Base-by-base conservation (phyloP, 2,888 invertebrate genomes). In the Ormyrus pomaceus region DNA sequence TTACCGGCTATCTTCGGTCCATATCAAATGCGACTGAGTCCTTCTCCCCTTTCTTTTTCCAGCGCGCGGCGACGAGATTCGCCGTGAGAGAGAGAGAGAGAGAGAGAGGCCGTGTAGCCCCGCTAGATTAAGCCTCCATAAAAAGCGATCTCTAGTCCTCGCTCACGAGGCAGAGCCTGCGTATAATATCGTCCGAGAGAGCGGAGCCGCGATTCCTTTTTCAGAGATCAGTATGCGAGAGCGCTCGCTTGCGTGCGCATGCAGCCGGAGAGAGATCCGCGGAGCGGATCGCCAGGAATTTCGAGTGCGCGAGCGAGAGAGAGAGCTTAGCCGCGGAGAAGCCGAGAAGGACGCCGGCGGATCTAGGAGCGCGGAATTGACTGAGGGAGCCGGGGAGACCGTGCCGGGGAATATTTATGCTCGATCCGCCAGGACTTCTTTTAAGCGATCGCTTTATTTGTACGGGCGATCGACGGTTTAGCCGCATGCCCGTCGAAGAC, bases 1-100 rank as follows among this genome's bases (percentile, higher is more conserved):
- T 90, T 89, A 89, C 88, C 87, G 84, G 87, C 86, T 89, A 90
- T 90, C 89, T 90, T 81, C 84, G 87, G 87, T 88, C 89, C 89
- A 90, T 90, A 89, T 90, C 90, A 90, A 90, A 90, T 89, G 87
- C 87, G 86, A 86, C 86, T 86, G 83, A 85, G 86, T 87, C 86
- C 87, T 85, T 85, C 83, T 82, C 74, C 81, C 64, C 76, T 77
- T 70, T 19, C 80, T 81, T 82, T 70, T 80, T 68, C 74, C 19
- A 19, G 45, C 55, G 9, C 11, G 34, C 55, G 66, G 53, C 13
- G 51, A 10, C 10, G 19, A 10, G 34, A 19, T 19, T 48, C 10
- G 64, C 48, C 46, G 4, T 34, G 64, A 48, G 48, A 56, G n/a
- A 56, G 10, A 56, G n/a, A 56, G 7, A 61, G 19, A 1, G 19